Percentiles rank a stretch among this genome's conserved stretches.
phyloP scores from a whole-genome alignment of 2,888 invertebrate species.

The Gastracanthus pulcherrimus region DNA sequence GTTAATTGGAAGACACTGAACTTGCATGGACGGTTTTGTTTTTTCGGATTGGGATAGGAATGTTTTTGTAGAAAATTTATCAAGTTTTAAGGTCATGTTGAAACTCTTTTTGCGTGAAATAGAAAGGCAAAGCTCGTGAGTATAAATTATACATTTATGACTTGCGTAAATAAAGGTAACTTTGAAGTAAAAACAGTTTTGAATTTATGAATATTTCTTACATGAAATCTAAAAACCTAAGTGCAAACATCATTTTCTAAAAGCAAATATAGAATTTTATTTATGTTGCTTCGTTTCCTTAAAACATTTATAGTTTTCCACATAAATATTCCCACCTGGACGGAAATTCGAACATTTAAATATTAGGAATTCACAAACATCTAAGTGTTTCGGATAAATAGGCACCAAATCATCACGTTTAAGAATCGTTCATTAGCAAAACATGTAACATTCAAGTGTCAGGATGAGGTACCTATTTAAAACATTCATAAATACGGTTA shows the following conservation, averaged over 20 bases:
- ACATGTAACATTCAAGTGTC: not conserved
- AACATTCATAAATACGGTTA: no score
- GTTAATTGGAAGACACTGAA: slow-evolving; percentile 16
- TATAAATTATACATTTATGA: no score
- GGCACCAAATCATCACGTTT: slow-evolving; percentile 26
- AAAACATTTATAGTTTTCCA: not conserved
- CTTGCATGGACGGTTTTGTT: slow-evolving; percentile 7
- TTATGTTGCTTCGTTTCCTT: not conserved
- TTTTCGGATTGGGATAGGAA: not conserved
- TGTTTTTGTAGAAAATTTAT: not conserved
- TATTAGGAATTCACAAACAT: not conserved
- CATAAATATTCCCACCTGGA: slow-evolving; percentile 9
- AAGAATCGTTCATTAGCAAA: not conserved
- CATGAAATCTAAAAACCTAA: no score
- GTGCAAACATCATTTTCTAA: no score
- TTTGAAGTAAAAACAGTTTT: no score
- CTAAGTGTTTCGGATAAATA: not conserved
- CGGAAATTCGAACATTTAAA: slow-evolving; percentile 3
- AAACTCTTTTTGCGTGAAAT: no score
- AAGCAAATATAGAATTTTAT: no score
- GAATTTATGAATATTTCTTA: no score
- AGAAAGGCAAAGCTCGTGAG: no score
- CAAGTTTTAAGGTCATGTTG: no score
- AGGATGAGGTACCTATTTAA: slow-evolving; percentile 22
- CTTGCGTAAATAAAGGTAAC: no score